A percentile compares a stretch with the other conserved stretches of the same genome.
These are phyloP conservation scores for Pocillopora grandis DNA, from an alignment of 92 coral and sea anemone species.

Conservation along the genomic window DNA sequence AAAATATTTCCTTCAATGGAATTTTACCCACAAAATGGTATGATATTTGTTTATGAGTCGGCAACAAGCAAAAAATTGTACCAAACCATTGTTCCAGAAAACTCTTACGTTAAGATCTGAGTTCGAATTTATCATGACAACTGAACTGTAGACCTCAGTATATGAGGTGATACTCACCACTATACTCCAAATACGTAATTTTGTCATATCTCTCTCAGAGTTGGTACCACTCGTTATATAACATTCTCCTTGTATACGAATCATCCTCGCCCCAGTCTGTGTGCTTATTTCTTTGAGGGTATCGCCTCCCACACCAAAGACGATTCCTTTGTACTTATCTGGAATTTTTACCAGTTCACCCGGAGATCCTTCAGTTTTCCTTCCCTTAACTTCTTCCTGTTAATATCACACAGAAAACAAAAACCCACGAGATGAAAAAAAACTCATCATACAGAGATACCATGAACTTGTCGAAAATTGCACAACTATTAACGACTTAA, in stretches of 20 bases:
- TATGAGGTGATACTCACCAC: no score
- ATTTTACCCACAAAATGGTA: no score
- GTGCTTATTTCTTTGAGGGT: slow-evolving; percentile 16
- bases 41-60: no score
- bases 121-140: no score
- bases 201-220: no score
- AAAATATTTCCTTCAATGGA: no score
- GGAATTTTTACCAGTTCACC: slow-evolving; percentile 22
- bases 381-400: not conserved
- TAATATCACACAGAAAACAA: not conserved
- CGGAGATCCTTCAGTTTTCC: not conserved
- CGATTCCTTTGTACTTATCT: slow-evolving; percentile 19
- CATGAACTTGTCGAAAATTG: not conserved
- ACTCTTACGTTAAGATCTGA: no score
- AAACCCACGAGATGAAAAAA: not conserved
- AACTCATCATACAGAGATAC: not conserved
- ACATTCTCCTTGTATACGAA: not conserved
- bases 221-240: slow-evolving; percentile 10
- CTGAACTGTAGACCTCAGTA: no score
- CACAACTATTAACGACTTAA: no score
- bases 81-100: no score
- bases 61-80: no score
- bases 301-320: slow-evolving; percentile 22
- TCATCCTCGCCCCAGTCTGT: slow-evolving; percentile 33
- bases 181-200: no score